Evolutionary conservation across 2,113 vertebrate species (phyloP), one percentile per base, ranked within the genome.

Genomic region (Crotalus tigris): DNA sequence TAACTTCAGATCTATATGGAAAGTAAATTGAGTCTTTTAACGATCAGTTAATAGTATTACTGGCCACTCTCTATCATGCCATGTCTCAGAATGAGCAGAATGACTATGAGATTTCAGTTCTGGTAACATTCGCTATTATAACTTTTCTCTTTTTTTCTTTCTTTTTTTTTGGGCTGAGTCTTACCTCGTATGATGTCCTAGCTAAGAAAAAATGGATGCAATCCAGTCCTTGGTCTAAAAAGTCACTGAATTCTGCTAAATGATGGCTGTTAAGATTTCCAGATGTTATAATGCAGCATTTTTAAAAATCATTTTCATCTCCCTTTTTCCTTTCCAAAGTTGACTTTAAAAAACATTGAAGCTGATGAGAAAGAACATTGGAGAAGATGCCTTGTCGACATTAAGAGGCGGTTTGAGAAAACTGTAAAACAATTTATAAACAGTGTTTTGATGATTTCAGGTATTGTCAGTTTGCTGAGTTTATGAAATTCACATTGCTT

Each of bases 351-450:
- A 81, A 8, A 51, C 55, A 85, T 2, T 89, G 53, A 2, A 39
- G 0, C 29, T 1, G 94, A 96, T 0, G 92, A 95, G 24, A 5
- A 92, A 1, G n/a, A 53, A 11, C 95, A 95, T 64, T 94, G 95
- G 85, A 94, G 21, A 85, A 94, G 94, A 39, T 92, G 93, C 51
- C 91, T 96, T 92, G 53, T 1, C 26, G 94, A 95, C 23, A 95
- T 97, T 94, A 96, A 95, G 92, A 96, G 86, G 81, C 91, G 95
- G 3, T 97, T 97, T 94, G 95, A 95, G 94, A 96, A 96, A 93
- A 94, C 93, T 2, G 61, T 95, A 59, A 90, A 88, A 54, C 97
- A 96, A 92, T 96, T 97, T 89, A 95, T 94, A 92, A 97, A 97
- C 81, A 95, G 94, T 8, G 26, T 97, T 93, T 81, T 97, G 91